Percentiles rank a stretch among this genome's conserved stretches.
Conservation (phyloP, 2,888 invertebrate species). For the Galeopsomyia nigrocyanea region DNA sequence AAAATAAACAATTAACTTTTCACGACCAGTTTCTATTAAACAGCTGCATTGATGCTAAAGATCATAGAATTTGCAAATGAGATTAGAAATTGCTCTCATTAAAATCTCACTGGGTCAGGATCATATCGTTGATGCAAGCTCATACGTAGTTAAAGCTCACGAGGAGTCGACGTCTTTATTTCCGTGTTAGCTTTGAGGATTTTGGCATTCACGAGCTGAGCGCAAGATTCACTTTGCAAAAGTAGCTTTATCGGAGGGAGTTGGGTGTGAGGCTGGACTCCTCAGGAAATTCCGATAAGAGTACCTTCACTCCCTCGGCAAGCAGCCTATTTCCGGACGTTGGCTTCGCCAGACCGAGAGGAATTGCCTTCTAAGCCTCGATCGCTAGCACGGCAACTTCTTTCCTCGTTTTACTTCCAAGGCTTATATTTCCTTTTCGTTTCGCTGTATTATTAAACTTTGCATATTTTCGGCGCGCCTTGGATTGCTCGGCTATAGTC, state of each 20-base stretch:
- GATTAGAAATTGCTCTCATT: too few species aligned
- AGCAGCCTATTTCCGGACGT: slow-evolving; percentile 35
- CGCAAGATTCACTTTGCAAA: slow-evolving; percentile 33
- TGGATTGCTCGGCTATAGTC: too few species aligned
- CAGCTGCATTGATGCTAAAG: too few species aligned
- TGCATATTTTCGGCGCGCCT: slow-evolving; percentile 4
- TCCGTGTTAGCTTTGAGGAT: slow-evolving; percentile 32
- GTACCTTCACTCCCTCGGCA: slow-evolving; percentile 4
- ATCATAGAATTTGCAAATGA: too few species aligned
- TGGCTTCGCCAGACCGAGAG: slow-evolving; percentile 26
- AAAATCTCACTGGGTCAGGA: too few species aligned
- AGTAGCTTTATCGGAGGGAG: slow-evolving; percentile 29
- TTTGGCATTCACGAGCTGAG: slow-evolving; percentile 22
- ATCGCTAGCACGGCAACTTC: background rate
- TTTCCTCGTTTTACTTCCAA: background rate
- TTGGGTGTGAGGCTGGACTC: background rate
- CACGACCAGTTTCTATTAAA: too few species aligned
- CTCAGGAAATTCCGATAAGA: slow-evolving; percentile 38
- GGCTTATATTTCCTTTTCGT: background rate
- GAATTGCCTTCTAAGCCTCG: slow-evolving; percentile 1
- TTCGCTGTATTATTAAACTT: slow-evolving; percentile 26
- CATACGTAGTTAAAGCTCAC: slow-evolving; percentile 7
- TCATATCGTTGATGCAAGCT: too few species aligned
- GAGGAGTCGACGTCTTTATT: slow-evolving; percentile 4
- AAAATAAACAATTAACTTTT: too few species aligned